Evolutionary conservation across 2,113 vertebrate genomes (phyloP), one percentile per base, ranked within the genome.

Genomic region (Mesembrinibis cayennensis): DNA sequence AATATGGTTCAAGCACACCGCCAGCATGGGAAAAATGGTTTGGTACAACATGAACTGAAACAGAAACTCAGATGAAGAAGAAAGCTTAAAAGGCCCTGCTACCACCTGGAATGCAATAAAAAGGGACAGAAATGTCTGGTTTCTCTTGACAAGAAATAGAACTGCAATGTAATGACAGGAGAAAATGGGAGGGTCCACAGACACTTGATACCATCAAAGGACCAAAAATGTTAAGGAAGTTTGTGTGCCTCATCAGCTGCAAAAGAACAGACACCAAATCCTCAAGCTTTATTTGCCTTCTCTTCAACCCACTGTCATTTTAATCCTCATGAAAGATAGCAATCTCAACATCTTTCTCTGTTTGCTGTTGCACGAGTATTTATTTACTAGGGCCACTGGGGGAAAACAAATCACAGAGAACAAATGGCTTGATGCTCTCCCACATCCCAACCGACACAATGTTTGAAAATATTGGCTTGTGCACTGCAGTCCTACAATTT

Each of bases 321-420:
- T 95, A 97, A 97, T 97, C 92, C 50, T 90, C 80, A 89, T 90
- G 98, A 95, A 97, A 98, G 97, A 97, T 72, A 95, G 96, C 81
- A 97, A 96, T 97, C 95, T 97, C 93, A 96, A 93, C 92, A 94
- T 95, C 97, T 95, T 91, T 90, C 95, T 96, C 71, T 97, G 87
- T 91, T 94, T 96, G 90, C 76, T 84, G 63, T 90, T 61, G 86
- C 77, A 90, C 2, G 17, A 93, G 89, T 71, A 97, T 84, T 96
- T 89, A 94, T 92, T 95, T 93, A 95, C 88, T 84, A 95, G 67
- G 87, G 90, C 94, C 72, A 94, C 83, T 53, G 84, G 95, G 93
- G 85, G 26, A 87, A 95, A 96, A 95, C 55, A 96, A 95, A 95
- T 63, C 89, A 96, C 47, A 88, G 82, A 79, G 72, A 90, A 93